Evolutionary conservation across 2,888 invertebrate genomes (phyloP), one percentile per base, ranked within the genome.

Genomic region (Zaprionus bogoriensis): DNA sequence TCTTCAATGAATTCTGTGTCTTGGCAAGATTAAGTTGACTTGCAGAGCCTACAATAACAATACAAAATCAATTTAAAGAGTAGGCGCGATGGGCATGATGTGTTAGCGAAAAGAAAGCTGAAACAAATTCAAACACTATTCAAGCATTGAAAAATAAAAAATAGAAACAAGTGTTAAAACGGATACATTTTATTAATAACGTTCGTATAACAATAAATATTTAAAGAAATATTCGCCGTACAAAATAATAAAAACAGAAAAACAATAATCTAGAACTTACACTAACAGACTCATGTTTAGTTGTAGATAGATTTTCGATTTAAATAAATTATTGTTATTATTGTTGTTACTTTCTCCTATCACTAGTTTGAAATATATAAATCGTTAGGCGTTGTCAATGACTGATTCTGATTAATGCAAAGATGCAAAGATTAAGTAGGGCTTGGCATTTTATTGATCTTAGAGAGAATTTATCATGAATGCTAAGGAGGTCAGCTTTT

Each of bases 1-100:
- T 45, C 63, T 79, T 77, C 20, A 90, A 80, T 45, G 78, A 66
- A 25, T 68, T 60, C 5, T 86, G 83, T 42, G 80, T 75, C 54
- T 67, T 61, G 12, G 74, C 51, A 12, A 46, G 39, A 22, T 42
- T 4, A 20, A 30, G 39, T 22, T 58, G 54, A 38, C 54, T 59
- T 45, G 38, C 28, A 2, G 69, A 47, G 9, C 82, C 84, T 82
- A 76, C 20, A 84, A 81, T 36, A 60, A 61, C 12, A 55, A 53
- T 52, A 59, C 20, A 64, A 54, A 53, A 23, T 63, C 4, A n/a
- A 20, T 30, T 48, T 59, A 10, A 6, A 7, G 20, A 17, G 9
- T n/a, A 25, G 25, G 4, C 3, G 4, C 32, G 14, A 23, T 17
- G 4, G 42, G 5, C 25, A 6, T 17, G 20, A 23, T 23, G 27